A percentile compares a stretch with the other conserved stretches of the same genome.
These are phyloP conservation scores for Drosophila bocqueti DNA, from an alignment of 1,140 invertebrate genomes.

Conservation along the genomic window DNA sequence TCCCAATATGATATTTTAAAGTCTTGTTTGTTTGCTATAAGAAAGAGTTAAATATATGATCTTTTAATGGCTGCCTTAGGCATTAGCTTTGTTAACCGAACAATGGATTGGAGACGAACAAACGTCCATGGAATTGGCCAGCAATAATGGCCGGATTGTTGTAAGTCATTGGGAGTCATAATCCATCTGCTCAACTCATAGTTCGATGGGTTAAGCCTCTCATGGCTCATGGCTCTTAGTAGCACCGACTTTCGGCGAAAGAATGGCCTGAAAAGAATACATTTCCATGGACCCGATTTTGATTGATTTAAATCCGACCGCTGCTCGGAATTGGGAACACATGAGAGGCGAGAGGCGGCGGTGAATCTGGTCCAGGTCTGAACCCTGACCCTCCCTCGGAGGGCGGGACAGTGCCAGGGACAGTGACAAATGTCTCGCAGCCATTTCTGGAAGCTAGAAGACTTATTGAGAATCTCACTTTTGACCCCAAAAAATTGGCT, in stretches of 20 bases:
- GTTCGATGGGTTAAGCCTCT: conserved; percentile 10
- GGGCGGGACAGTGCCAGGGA: conserved; percentile 18
- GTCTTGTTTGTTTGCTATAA: background rate
- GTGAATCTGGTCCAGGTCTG: conserved; percentile 2
- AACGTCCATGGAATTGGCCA: background rate
- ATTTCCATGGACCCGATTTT: conserved; percentile 20
- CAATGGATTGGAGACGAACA: background rate
- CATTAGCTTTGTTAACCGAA: background rate
- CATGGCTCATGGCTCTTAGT: background rate
- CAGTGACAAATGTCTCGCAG: conserved; percentile 60
- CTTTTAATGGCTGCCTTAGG: too few relatives aligned
- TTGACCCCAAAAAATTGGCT: conserved; percentile 60
- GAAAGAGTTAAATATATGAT: background rate
- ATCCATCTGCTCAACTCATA: background rate
- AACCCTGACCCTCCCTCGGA: conserved; percentile 34
- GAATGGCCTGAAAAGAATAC: conserved; percentile 30
- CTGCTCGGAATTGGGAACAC: conserved; percentile 33
- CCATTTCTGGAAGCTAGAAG: conserved; percentile 21
- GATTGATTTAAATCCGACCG: conserved; percentile 45
- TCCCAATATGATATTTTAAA: background rate
- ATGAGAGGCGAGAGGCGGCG: background rate
- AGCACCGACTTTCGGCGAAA: background rate
- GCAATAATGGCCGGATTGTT: conserved; percentile 8
- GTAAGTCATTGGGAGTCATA: background rate
- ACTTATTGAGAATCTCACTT: conserved; percentile 73